These are phyloP conservation scores for Tinea semifulvella DNA, from an alignment of 2,888 invertebrate species.

Conservation along the genomic window DNA sequence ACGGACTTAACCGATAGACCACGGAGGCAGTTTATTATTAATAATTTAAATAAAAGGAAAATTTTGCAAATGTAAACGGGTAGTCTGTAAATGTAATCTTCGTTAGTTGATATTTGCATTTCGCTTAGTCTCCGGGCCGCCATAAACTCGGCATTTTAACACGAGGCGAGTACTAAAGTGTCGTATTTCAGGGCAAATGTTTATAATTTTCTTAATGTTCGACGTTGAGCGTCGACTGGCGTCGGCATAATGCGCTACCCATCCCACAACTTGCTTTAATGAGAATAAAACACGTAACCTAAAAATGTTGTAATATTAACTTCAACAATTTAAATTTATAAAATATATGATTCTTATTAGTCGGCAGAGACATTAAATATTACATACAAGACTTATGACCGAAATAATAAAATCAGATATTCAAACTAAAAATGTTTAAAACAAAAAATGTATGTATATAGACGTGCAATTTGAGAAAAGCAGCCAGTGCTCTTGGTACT, in stretches of 20 bases:
- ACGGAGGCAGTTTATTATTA: no score
- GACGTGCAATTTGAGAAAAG: no score
- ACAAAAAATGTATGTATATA: no score
- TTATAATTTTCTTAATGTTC: constrained; percentile 16
- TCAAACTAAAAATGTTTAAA: no score
- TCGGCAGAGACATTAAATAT: no score
- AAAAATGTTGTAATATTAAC: constrained; percentile 10
- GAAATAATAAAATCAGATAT: no score
- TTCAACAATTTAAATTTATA: neutral
- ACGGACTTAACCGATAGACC: no score
- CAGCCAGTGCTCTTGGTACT: no score
- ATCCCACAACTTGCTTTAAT: constrained; percentile 13
- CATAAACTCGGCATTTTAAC: constrained; percentile 14
- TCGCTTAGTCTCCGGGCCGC: constrained; percentile 7
- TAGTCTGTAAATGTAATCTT: constrained; percentile 7
- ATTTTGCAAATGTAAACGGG: neutral
- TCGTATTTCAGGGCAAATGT: constrained; percentile 15
- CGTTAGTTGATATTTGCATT: constrained; percentile 9
- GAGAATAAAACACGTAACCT: constrained; percentile 14
- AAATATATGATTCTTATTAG: no score
- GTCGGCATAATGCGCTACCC: constrained; percentile 12
- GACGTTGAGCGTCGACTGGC: constrained; percentile 14
- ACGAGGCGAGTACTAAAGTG: constrained; percentile 13
- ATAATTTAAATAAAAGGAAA: constrained; percentile 5
- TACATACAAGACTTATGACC: no score